A percentile compares a stretch with the other conserved stretches of the same genome.
Evolutionary conservation across 1,140 invertebrate species (phyloP).

Genomic region (Heliconius eleuchia): DNA sequence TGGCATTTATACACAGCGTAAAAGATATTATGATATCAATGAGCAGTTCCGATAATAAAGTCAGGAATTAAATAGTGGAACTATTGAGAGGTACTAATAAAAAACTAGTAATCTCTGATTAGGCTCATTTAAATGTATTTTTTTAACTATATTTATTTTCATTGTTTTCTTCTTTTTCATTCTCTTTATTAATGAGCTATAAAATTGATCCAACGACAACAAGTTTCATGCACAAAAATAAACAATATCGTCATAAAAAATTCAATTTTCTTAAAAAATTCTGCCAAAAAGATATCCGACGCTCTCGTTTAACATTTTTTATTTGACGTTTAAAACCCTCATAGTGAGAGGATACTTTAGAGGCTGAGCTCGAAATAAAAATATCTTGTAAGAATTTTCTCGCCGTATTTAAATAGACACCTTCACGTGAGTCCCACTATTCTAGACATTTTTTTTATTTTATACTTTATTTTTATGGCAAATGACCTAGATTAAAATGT

Average conservation of each 20-base stretch:
- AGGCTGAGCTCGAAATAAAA: slow-evolving; percentile 20
- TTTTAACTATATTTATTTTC: no score
- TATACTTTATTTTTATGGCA: background rate
- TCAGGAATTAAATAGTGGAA: no score
- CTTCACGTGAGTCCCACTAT: background rate
- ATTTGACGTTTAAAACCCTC: slow-evolving; percentile 10
- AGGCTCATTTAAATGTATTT: no score
- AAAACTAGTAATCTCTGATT: no score
- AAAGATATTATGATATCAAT: no score
- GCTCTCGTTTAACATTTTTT: slow-evolving; percentile 10
- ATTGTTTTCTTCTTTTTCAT: no score
- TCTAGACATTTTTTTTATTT: background rate
- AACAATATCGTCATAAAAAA: background rate
- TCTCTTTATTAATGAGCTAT: no score
- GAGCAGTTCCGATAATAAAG: no score
- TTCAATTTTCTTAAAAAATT: background rate
- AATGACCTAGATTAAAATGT: slow-evolving; percentile 8
- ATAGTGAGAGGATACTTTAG: slow-evolving; percentile 19
- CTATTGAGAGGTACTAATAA: no score
- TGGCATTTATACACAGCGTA: no score
- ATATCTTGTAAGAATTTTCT: slow-evolving; percentile 15
- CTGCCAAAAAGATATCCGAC: background rate
- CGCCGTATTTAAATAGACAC: slow-evolving; percentile 10
- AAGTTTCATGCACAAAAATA: background rate
- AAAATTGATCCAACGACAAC: no score